Evolutionary conservation across 2,888 invertebrate species (phyloP).

Genomic region (Piscicola geometra): DNA sequence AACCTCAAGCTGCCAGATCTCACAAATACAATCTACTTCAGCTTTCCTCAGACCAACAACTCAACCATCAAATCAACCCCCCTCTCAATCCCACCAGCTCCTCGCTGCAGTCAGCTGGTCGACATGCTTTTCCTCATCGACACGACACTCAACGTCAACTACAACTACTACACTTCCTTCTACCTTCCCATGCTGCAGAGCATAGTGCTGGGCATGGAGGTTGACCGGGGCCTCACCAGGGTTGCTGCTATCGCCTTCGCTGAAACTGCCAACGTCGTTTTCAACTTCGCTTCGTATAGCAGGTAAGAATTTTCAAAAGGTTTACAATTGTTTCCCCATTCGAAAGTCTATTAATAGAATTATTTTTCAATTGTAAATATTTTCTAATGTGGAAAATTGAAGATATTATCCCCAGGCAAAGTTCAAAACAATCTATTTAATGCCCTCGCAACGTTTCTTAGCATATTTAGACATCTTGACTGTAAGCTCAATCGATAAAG

Average conservation of each 20-base stretch:
- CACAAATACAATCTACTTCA: not conserved
- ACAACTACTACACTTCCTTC: conserved; percentile 10
- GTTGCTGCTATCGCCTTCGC: conserved; percentile 37
- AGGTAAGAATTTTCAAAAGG: no score
- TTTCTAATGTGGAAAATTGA: no score
- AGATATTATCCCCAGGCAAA: no score
- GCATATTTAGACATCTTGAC: no score
- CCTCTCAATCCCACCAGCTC: not conserved
- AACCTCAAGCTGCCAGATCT: not conserved
- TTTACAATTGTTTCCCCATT: no score
- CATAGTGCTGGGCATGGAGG: conserved; percentile 32
- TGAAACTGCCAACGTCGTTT: conserved; percentile 35
- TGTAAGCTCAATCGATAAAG: no score
- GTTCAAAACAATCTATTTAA: no score
- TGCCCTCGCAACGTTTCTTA: no score
- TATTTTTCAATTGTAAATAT: no score
- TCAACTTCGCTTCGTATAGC: conserved; percentile 36
- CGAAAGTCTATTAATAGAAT: no score
- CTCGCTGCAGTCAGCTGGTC: not conserved
- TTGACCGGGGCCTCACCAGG: conserved; percentile 26
- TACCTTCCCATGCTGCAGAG: conserved; percentile 30
- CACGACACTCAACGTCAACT: not conserved
- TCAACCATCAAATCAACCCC: not conserved
- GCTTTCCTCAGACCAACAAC: not conserved
- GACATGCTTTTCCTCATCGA: not conserved